Conservation (phyloP, 2,888 invertebrate genomes). For the Ormyrus thymus region DNA sequence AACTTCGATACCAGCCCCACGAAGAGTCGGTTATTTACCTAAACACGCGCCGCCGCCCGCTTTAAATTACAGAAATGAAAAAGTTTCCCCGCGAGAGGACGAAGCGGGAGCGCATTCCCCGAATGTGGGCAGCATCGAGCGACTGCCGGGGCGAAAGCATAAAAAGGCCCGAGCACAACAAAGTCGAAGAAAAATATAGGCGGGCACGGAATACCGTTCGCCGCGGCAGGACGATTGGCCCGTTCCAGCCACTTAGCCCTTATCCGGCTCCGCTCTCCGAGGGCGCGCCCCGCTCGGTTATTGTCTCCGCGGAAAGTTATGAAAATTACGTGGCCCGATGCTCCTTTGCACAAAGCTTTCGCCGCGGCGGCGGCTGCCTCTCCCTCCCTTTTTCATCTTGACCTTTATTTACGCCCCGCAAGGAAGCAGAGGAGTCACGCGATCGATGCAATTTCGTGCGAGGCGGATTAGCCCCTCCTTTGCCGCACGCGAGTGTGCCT, state of each 20-base stretch:
- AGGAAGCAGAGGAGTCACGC: slow-evolving; percentile 4
- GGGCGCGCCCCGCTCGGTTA: slow-evolving; percentile 58
- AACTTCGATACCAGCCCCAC: neutral
- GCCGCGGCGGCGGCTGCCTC: slow-evolving; percentile 10
- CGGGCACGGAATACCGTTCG: neutral
- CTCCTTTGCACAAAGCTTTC: slow-evolving; percentile 55
- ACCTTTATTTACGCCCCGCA: slow-evolving; percentile 42
- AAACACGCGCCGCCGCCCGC: neutral
- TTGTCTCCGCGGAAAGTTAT: slow-evolving; percentile 68
- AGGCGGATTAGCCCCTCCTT: neutral
- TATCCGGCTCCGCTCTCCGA: slow-evolving; percentile 54
- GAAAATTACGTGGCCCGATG: slow-evolving; percentile 69
- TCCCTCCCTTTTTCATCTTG: slow-evolving; percentile 24
- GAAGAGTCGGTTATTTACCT: neutral
- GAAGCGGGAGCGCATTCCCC: slow-evolving; percentile 3
- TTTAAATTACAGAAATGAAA: slow-evolving; percentile 20
- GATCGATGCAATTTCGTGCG: slow-evolving; percentile 14
- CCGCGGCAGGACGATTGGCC: slow-evolving; percentile 46
- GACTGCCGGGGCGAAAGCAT: neutral
- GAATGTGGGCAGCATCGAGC: neutral
- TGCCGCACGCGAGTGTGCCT: no score
- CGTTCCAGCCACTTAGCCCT: slow-evolving; percentile 60
- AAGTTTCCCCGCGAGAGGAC: neutral
- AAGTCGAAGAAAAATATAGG: slow-evolving; percentile 2
- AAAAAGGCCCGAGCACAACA: neutral